Base-by-base conservation (phyloP, 2,888 invertebrate genomes). In the Cybosia mesomella region DNA sequence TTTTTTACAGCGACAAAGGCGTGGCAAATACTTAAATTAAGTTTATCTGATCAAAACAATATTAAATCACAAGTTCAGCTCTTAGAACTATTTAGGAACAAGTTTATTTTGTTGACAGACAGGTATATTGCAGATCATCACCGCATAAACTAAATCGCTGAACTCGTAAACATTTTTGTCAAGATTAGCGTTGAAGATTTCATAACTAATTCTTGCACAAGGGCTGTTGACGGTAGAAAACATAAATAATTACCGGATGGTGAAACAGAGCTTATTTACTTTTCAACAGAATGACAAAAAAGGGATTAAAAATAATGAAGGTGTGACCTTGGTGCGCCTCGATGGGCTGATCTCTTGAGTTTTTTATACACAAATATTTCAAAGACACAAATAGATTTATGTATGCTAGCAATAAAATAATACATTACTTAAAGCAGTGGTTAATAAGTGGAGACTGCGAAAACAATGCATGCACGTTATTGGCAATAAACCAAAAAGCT, bases 171-270 rank as follows among this genome's bases (percentile, higher is more conserved):
- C 21, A 28, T 32, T 62, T 24, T 39, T 22, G 22, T 13, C 21
- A 53, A 21, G 34, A 34, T 34, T 34, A 22, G 22, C 54, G 34
- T 54, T 22, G 22, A 58, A 22, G 32, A 24, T 67, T 66, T 64
- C 64, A 39, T 39, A 64, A 64, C 24, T 3, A 34, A 39, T 34
- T 62, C 15, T 77, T 81, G 60, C 83, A 69, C 77, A 76, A 81
- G 70, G 74, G 71, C 64, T 73, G 58, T 68, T 57, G 65, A 24
- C 59, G 59, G 58, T 66, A 53, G 62, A 72, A 79, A 79, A 70
- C 72, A 75, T 70, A 62, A 72, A 73, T 75, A 83, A 83, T 83
- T 76, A 83, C 9, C 55, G n/a, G 58, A 24, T 83, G 74, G 43
- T 61, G 76, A 73, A 76, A 83, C 67, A 9, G 59, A 7, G 32